Percentiles rank a stretch among this genome's conserved stretches.
Evolutionary conservation across 2,797 vertebrate species (phyloP).

Genomic region (Xerus rutilus): DNA sequence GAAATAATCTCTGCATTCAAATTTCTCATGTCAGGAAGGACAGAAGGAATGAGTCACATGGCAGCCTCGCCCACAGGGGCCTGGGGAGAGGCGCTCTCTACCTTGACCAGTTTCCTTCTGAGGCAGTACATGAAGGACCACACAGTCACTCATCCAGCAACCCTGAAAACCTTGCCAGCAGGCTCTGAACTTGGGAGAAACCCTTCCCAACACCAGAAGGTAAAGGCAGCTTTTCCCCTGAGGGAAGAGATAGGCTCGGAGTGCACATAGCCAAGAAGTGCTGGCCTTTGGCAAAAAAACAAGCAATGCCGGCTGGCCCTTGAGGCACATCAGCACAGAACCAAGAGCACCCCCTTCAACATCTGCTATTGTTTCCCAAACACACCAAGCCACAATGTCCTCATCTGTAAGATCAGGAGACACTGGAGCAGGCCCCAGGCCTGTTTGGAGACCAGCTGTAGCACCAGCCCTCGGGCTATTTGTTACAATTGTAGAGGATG

Average conservation of each 20-base stretch:
- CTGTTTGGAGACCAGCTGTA: neutral
- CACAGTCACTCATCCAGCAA: too few species aligned
- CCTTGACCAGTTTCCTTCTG: neutral
- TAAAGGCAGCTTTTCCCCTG: neutral
- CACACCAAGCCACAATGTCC: neutral
- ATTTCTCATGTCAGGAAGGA: neutral
- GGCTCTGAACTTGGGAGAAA: neutral
- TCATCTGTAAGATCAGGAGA: neutral
- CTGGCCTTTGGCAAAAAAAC: neutral
- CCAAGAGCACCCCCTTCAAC: fast-evolving
- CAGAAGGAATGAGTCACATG: neutral
- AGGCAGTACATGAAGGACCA: fast-evolving
- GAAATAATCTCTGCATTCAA: neutral
- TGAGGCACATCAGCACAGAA: fast-evolving
- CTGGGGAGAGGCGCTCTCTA: neutral
- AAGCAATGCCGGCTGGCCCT: neutral
- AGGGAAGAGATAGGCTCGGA: neutral
- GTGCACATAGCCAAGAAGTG: too few species aligned
- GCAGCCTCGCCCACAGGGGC: neutral
- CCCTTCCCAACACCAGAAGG: neutral
- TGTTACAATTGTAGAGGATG: neutral
- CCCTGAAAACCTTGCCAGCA: neutral
- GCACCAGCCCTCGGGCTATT: neutral
- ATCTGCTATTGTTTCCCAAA: too few species aligned
- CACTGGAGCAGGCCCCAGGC: neutral